Evolutionary conservation across 2,113 vertebrate species (phyloP).

Genomic region (Phalacrocorax brasilianus): DNA sequence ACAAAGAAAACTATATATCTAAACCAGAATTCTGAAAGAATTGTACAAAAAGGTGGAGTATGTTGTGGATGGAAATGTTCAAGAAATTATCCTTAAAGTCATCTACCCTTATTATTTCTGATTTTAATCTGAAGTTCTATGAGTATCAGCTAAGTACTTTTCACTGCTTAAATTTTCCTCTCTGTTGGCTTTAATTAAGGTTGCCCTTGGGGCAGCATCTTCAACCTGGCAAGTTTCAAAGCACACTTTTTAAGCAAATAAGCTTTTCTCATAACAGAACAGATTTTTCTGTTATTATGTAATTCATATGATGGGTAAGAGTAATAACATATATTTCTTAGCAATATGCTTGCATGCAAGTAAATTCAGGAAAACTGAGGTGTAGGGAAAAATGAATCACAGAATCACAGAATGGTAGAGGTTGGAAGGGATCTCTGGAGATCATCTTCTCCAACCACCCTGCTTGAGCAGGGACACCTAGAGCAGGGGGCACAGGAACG

Average conservation of each 20-base stretch:
- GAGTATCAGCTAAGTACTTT: background rate
- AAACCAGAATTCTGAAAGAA: background rate
- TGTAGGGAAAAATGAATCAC: background rate
- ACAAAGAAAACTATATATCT: background rate
- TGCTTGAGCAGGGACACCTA: too few species aligned
- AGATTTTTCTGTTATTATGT: background rate
- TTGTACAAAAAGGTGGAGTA: background rate
- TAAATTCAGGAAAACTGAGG: background rate
- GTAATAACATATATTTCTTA: background rate
- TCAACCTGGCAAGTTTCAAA: background rate
- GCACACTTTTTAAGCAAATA: background rate
- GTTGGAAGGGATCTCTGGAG: too few species aligned
- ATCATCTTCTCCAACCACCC: too few species aligned
- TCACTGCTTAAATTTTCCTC: background rate
- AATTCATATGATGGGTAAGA: background rate
- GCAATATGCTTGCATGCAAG: background rate
- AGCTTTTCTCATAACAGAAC: background rate
- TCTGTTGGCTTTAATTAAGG: background rate
- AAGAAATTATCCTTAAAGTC: background rate
- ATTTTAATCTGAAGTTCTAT: background rate
- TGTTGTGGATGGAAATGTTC: background rate
- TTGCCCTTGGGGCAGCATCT: background rate
- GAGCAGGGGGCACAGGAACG: too few species aligned
- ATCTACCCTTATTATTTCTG: background rate
- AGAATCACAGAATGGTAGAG: too few species aligned